These are phyloP conservation scores for Orthosia incerta DNA, from an alignment of 2,888 invertebrate species.

Conservation along the genomic window DNA sequence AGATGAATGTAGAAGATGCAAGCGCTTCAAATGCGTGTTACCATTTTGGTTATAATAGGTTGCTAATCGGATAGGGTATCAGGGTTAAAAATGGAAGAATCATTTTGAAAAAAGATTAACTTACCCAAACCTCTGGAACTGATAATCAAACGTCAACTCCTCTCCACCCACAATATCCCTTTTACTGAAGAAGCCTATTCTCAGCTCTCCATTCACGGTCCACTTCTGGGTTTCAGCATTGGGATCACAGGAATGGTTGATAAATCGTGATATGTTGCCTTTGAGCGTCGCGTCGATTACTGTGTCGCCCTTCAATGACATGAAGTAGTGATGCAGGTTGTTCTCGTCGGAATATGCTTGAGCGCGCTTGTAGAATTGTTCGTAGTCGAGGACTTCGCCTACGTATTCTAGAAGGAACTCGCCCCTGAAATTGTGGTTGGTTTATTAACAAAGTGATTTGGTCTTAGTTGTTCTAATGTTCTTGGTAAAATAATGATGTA, in stretches of 20 bases:
- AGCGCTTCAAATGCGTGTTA: background rate
- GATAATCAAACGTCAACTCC: conserved; percentile 99
- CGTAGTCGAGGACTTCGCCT: conserved; percentile 98
- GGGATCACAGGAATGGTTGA: conserved; percentile 99
- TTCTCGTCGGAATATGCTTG: conserved; percentile 97
- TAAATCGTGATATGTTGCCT: conserved; percentile 99
- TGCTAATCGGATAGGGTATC: background rate
- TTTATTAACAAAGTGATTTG: conserved; percentile 2
- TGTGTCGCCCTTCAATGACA: conserved; percentile 97
- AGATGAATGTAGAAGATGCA: background rate
- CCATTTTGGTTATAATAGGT: background rate
- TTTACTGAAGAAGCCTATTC: conserved; percentile 99
- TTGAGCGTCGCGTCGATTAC: conserved; percentile 98
- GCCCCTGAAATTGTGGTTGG: conserved; percentile 91
- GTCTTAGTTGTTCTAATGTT: no score
- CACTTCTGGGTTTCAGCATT: conserved; percentile 99
- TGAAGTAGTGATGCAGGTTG: conserved; percentile 98
- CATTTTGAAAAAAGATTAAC: conserved; percentile 61
- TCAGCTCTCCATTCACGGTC: conserved; percentile 97
- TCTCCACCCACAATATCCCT: conserved; percentile 96
- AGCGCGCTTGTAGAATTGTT: conserved; percentile 97
- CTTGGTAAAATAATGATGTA: background rate
- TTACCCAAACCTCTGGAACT: conserved; percentile 98
- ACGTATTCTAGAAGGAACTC: conserved; percentile 99
- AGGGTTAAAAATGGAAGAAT: background rate